phyloP scores from a whole-genome alignment of 2,113 vertebrate genomes.

The Aplodontia rufa region DNA sequence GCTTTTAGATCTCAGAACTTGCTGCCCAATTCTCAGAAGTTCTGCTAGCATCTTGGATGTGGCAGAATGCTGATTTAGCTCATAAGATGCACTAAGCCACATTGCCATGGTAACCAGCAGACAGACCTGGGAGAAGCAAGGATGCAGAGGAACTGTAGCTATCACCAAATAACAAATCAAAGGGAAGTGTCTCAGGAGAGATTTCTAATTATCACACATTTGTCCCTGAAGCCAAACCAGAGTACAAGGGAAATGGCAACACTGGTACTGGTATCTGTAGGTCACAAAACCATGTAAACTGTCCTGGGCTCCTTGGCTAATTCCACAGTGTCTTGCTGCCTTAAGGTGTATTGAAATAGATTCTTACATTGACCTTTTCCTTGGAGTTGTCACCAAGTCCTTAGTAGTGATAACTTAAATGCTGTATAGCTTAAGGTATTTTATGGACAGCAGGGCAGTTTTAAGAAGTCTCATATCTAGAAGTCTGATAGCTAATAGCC shows the following conservation, averaged over 20 bases:
- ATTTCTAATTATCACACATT: slow-evolving; percentile 69
- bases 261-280: not conserved
- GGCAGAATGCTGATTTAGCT: slow-evolving; percentile 73
- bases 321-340: slow-evolving; percentile 20
- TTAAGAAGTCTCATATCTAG: slow-evolving; percentile 27
- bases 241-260: not conserved
- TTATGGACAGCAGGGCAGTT: slow-evolving; percentile 48
- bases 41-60: slow-evolving; percentile 46
- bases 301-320: not conserved
- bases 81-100: not conserved
- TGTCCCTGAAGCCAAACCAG: slow-evolving; percentile 51
- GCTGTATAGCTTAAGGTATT: slow-evolving; percentile 57
- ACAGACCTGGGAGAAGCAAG: slow-evolving; percentile 50
- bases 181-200: slow-evolving; percentile 61
- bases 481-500: slow-evolving; percentile 15
- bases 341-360: slow-evolving; percentile 59
- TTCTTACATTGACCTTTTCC: slow-evolving; percentile 64
- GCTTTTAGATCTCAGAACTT: slow-evolving; percentile 62
- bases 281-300: slow-evolving; percentile 38
- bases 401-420: slow-evolving; percentile 55
- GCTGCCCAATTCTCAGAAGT: slow-evolving; percentile 60
- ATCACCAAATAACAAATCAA: slow-evolving; percentile 69
- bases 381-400: slow-evolving; percentile 58
- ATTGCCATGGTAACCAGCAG: slow-evolving; percentile 76
- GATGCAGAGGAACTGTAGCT: slow-evolving; percentile 53